Evolutionary conservation across 2,888 invertebrate genomes (phyloP), one percentile per base, ranked within the genome.

Genomic region (Phortica okadai): DNA sequence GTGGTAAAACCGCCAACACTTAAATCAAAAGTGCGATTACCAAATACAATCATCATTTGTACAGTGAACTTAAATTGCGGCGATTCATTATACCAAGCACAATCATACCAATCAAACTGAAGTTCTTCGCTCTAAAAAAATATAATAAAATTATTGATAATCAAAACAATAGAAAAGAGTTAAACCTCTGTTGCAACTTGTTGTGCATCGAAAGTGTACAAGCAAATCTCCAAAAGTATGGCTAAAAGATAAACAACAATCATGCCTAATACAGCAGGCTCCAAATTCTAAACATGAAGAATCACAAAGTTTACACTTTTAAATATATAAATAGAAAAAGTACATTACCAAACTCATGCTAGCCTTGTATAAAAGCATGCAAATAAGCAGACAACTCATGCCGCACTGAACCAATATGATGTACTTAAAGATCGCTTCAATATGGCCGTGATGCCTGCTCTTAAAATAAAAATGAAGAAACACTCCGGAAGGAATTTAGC

Each of bases 51-150:
- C 90, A 90, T 89, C 76, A 90, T 84, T 54, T 82, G 82, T 1
- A 88, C 81, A 7, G 88, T 78, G 25, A 80, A 81, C 74, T 87
- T 83, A 42, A 87, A 91, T 1, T 89, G 84, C 3, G 74, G 76
- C 6, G 83, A 81, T 67, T 90, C 89, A 6, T 88, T 82, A 54
- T 90, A 90, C 90, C 90, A 91, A 10, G 76, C 75, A 33, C 87
- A 87, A 42, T 83, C 80, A 66, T 90, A 91, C 83, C 86, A 89
- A n/a, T 84, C 82, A 2, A 74, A 7, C 8, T 83, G 78, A 0
- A 91, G 67, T 0, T 82, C 73, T 54, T 89, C 90, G 58, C 87
- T 88, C 90, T 90, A 25, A 0, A 59, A 70, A 42, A 21, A 64
- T 6, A 50, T 50, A 11, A 50, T 50, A 14, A 11, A 50, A 2